Base-by-base conservation (phyloP, 2,113 vertebrate species). In the Strigops habroptila region DNA sequence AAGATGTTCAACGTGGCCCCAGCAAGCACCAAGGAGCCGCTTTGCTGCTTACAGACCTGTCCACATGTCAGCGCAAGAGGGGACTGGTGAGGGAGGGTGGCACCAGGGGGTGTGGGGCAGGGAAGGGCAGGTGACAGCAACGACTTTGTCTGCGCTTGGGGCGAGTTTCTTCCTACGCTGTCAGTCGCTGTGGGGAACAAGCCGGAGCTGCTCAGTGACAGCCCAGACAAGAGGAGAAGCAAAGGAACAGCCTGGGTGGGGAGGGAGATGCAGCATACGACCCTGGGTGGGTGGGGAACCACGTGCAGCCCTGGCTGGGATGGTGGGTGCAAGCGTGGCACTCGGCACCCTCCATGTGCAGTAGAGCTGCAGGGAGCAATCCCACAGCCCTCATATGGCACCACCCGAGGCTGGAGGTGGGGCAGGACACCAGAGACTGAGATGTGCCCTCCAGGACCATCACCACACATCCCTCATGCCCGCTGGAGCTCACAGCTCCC, bases 321-420 rank as follows among this genome's bases (percentile, higher is more conserved):
- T 1, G 19, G 51, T 10, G 89, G 37, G 9, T 7, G 39, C 1
- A 15, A 37, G 35, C 3, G 0, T 1, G 2, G 41, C 69, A 3
- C 79, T 25, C 4, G 0, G 21, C 27, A 31, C 39, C n/a, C 27
- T 76, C 41, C 9, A 1, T 2, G 43, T 8, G 31, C 57, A 3
- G 39, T 9, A 11, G 39, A 39, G 39, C 39, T 39, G 11, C 27
- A 10, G 82, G 12, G 64, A 37, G 0, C 3, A 9, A 71, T 4
- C 33, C 65, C 13, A 3, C 13, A 21, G 68, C 69, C 52, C 43
- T 10, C 24, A 2, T 1, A n/a, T 0, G 0, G 46, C 7, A 2
- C 7, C 75, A 11, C 6, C 19, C 0, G 1, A 23, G 52, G 88
- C 39, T 31, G 78, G 22, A 2, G 35, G 27, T 1, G 14, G 24